Base-by-base conservation (phyloP, 2,797 vertebrate species). In the Molossus alvarezi region DNA sequence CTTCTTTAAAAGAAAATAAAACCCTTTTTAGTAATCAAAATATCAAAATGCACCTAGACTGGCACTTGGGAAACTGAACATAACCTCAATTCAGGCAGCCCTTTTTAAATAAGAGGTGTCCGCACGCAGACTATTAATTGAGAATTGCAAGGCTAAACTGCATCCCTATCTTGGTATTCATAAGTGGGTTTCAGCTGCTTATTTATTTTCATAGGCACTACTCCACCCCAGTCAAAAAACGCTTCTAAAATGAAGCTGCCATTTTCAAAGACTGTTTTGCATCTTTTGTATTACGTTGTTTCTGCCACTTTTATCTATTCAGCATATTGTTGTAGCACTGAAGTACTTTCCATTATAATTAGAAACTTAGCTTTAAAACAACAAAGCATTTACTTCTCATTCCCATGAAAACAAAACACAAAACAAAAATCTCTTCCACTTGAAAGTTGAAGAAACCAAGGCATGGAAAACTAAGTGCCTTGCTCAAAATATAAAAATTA, bases 21-120 rank as follows among this genome's bases (percentile, higher is more conserved):
- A 92, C 77, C 83, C 73, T 95, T 96, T 97, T 97, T 92, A 96
- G 93, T 95, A 93, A 97, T 95, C 69, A 97, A 96, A 95, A 94
- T 95, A 95, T 91, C 97, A 97, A 97, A 95, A 96, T 93, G 85
- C 76, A 97, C 72, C 86, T 87, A 95, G 92, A 93, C 69, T 88
- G 80, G 90, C 85, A 90, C 87, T 94, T 76, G 73, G 81, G 45
- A 97, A 97, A 96, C 41, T 18, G 77, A 95, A 97, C 87, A 94
- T 80, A 96, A 94, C 92, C 93, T 93, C 93, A 87, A 94, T 96
- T 97, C 93, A 97, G 77, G 58, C n/a, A 94, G 91, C 33, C 53
- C 71, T 90, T 97, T 97, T 91, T 37, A 97, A 96, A 90, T 71
- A 91, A 91, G 88, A 94, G 94, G 96, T 95, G 79, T 95, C 88